Base-by-base conservation (phyloP, 2,888 invertebrate species). In the Molorchus minor region DNA sequence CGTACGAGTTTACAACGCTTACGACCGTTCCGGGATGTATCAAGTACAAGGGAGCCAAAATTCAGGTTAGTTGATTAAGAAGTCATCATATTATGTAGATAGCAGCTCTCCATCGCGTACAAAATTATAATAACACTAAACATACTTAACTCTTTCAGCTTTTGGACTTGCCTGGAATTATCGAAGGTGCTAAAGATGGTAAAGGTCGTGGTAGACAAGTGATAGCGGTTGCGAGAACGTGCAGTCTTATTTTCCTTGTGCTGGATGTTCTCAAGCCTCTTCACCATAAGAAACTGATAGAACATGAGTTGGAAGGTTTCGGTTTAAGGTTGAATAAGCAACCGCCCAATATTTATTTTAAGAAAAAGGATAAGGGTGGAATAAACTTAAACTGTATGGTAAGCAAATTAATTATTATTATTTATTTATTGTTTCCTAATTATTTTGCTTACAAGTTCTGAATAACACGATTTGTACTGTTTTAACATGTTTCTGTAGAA, bases 11-110 rank as follows among this genome's bases (percentile, higher is more conserved):
- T 82, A 99, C 99, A 65, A 99, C 99, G 0, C 86, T 99, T 3
- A 99, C 99, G 0, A 99, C 99, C 5, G 99, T 99, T 8, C 99
- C 99, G 0, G 99, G 99, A 12, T 99, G 99, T 78, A 98, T 98
- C 72, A 96, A 95, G 82, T 96, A 96, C 80, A 98, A 99, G 82
- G 99, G 98, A 67, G 99, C 98, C 64, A 99, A 99, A 84, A 96
- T 99, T 78, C 96, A 96, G 87, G 93, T 93, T 74, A 25, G 47
- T n/a, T n/a, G n/a, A n/a, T n/a, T n/a, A n/a, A n/a, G n/a, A n/a
- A n/a, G n/a, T n/a, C n/a, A n/a, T n/a, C n/a, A n/a, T n/a, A n/a
- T n/a, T n/a, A n/a, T n/a, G n/a, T n/a, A n/a, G n/a, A n/a, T n/a
- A n/a, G n/a, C n/a, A n/a, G n/a, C n/a, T n/a, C n/a, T n/a, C n/a